Evolutionary conservation across 1,140 invertebrate genomes (phyloP), one percentile per base, ranked within the genome.

Genomic region (Bombus terrestris): DNA sequence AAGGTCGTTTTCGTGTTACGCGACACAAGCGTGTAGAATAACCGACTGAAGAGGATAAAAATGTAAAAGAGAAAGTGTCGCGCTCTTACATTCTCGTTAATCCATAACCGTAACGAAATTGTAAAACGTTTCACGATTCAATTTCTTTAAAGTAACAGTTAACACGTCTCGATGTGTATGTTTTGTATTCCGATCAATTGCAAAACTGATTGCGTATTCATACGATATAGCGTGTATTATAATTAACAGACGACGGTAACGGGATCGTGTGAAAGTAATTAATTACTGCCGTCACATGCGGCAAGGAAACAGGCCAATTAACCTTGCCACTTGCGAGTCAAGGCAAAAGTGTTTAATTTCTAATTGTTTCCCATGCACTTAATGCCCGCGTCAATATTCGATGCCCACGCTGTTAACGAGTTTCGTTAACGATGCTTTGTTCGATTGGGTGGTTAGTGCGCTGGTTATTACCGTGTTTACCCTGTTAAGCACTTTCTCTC

Each of bases 231-330:
- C 79, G 69, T 39, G 83, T 75, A 83, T 83, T 53, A 83, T 89
- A 89, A 89, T 89, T 86, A 89, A 89, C 87, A 89, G 78, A 82
- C 59, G 77, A 37, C 37, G 47, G n/a, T n/a, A 39, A 39, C 68
- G 68, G 77, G 62, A 79, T 83, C 35, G 79, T 83, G 87, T 85
- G 74, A 89, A 86, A 86, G 83, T 81, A 89, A 89, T 89, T 89
- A 89, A 89, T 89, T 77, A 72, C 80, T n/a, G 37, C 15, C 37
- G 88, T 83, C 79, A 86, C 80, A 73, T 66, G 53, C 75, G 74
- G 77, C 81, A 59, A 64, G 69, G 84, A 86, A 89, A 78, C 79
- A 53, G 47, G 32, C 76, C 85, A 86, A 86, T 89, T 89, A 89
- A 89, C 81, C 68, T 76, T 83, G 84, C 84, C 69, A 64, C 59